Evolutionary conservation across 1,140 invertebrate genomes (phyloP).

Genomic region (Melitaea cinxia): DNA sequence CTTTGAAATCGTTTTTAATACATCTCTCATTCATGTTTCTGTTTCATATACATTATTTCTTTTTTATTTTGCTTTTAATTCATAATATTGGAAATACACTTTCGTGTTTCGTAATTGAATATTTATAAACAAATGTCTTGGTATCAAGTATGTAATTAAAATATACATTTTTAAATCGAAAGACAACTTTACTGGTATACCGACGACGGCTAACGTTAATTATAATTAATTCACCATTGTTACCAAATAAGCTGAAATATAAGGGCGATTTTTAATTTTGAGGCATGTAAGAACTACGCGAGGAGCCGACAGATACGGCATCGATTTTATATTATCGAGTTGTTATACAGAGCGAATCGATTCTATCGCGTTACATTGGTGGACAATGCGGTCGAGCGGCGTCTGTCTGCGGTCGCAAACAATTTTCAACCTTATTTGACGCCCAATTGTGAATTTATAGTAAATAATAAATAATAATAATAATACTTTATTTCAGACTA

Average conservation of each 20-base stretch:
- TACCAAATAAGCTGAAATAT: conserved; percentile 8
- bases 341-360: conserved; percentile 44
- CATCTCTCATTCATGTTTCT: not conserved
- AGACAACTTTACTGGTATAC: not conserved
- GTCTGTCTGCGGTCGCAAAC: conserved; percentile 47
- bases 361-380: conserved; percentile 51
- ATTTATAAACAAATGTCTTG: not conserved
- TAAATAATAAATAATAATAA: no score
- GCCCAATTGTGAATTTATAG: conserved; percentile 35
- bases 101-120: not conserved
- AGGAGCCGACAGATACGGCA: conserved; percentile 23
- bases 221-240: conserved; percentile 2
- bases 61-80: not conserved
- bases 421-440: conserved; percentile 46
- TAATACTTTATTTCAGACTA: no score
- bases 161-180: not conserved
- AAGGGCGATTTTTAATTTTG: conserved; percentile 19
- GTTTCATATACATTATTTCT: not conserved
- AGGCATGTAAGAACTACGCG: conserved; percentile 9
- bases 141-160: not conserved
- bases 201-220: not conserved
- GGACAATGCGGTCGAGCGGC: conserved; percentile 47
- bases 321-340: conserved; percentile 55
- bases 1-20: not conserved
- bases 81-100: not conserved